Evolutionary conservation across 35 echinoderm and acorn worm genomes (phyloP).

Genomic region (Patiria miniata): DNA sequence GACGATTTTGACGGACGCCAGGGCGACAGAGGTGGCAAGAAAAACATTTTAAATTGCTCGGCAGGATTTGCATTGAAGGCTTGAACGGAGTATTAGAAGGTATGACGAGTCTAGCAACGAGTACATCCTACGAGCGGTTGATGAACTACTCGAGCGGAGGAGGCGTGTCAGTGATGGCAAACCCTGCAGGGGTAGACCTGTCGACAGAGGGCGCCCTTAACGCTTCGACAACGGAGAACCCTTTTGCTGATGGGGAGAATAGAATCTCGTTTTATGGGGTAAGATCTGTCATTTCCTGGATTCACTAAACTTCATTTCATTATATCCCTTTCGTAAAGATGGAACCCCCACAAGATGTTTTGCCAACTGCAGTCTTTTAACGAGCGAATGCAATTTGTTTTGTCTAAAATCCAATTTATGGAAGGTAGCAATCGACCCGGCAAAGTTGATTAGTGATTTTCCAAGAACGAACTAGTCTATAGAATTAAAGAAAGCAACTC

Average conservation of each 20-base stretch:
- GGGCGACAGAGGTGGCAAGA: background rate
- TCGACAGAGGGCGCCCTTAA: background rate
- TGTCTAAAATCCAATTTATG: background rate
- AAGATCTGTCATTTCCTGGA: background rate
- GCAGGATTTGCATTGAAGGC: background rate
- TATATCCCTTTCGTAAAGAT: background rate
- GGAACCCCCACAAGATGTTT: background rate
- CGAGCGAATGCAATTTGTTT: background rate
- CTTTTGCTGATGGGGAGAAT: conserved; percentile 8
- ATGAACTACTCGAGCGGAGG: background rate
- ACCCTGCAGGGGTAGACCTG: background rate
- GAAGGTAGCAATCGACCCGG: background rate
- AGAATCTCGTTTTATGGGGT: background rate
- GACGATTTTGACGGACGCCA: too few species aligned
- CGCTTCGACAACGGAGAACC: background rate
- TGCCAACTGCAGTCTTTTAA: background rate
- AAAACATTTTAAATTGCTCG: background rate
- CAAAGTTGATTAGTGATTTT: too few species aligned
- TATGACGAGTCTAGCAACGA: background rate
- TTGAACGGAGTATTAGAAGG: background rate
- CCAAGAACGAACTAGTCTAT: too few species aligned
- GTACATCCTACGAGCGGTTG: background rate
- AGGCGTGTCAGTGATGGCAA: background rate
- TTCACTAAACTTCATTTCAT: too few species aligned
- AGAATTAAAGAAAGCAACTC: too few species aligned